Base-by-base conservation (phyloP, 2,113 vertebrate species). In the Oryzias celebensis region DNA sequence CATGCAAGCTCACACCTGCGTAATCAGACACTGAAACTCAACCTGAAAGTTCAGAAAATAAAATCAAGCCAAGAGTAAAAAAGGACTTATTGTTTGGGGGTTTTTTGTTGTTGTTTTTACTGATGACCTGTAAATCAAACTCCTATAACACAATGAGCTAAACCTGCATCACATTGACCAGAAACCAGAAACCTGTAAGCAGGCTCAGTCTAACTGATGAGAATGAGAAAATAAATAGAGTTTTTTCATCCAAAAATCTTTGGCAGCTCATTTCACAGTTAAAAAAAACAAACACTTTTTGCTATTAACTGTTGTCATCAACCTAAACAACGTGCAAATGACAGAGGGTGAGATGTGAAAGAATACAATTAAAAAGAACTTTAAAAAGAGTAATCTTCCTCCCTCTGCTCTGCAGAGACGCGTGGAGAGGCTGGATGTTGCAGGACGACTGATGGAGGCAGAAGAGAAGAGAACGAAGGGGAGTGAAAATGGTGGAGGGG, bases 381-480 rank as follows among this genome's bases (percentile, higher is more conserved):
- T 28, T 36, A 43, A 22, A 43, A 31, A 14, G 2, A 22, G 45
- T 22, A 59, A 69, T 72, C 41, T 28, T 65, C 36, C 31, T 58
- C 48, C 31, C 14, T 44, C 44, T 16, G 43, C 24, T 13, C 5
- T 51, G 56, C 47, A 31, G 43, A 52, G 45, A 58, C 49, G 28
- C 14, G 54, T 61, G 13, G 15, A n/a, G 26, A 24, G 13, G 14
- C 50, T 62, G 68, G 52, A 46, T 51, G 57, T 3, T 56, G 45
- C 65, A 73, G 52, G 55, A 64, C 14, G 53, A 36, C 63, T 57
- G 60, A 62, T 52, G 23, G 45, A 77, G 36, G 72, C 42, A 68
- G 36, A 65, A 64, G 45, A 55, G 17, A 47, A n/a, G 12, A 18
- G 48, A 24, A 17, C 48, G 51, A 47, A 51, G 47, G 58, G 31